Conservation (phyloP, 2,113 vertebrate genomes). For the Notarius lentiginosus region DNA sequence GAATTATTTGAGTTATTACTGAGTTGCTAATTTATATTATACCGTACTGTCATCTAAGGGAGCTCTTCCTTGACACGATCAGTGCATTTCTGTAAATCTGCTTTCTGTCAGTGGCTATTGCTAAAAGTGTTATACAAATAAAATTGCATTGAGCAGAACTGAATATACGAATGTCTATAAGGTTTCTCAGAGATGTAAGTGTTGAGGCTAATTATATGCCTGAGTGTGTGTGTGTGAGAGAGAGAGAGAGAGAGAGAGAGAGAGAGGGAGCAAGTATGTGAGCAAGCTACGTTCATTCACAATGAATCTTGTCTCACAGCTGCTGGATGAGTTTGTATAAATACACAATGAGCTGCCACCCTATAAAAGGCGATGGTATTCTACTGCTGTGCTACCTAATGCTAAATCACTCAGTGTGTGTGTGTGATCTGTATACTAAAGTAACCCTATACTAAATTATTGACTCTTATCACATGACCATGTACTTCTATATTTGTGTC, state of each 20-base stretch:
- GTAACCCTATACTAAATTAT: not conserved
- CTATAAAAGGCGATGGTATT: constrained; percentile 77
- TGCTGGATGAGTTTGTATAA: constrained; percentile 56
- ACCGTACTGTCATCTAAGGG: not conserved
- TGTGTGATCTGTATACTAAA: constrained; percentile 17
- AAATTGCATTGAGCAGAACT: not conserved
- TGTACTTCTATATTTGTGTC: not conserved
- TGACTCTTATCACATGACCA: not conserved
- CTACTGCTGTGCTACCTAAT: constrained; percentile 48
- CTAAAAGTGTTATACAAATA: not conserved
- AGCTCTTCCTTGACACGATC: not conserved
- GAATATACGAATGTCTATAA: not conserved
- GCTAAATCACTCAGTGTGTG: constrained; percentile 46
- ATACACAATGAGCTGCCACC: constrained; percentile 54
- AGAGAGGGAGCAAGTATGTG: constrained; percentile 18
- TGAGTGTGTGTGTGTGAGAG: not conserved
- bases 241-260: not conserved
- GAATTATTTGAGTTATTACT: not conserved
- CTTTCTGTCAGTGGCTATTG: not conserved
- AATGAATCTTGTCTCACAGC: constrained; percentile 22
- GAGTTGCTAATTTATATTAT: not conserved
- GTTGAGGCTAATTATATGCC: not conserved
- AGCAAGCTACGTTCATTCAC: constrained; percentile 36
- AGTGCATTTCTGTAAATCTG: not conserved
- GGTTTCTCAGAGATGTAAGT: not conserved